A percentile compares a stretch with the other conserved stretches of the same genome.
phyloP scores from a whole-genome alignment of 2,888 invertebrate genomes.

The Siphlonurus alternatus region DNA sequence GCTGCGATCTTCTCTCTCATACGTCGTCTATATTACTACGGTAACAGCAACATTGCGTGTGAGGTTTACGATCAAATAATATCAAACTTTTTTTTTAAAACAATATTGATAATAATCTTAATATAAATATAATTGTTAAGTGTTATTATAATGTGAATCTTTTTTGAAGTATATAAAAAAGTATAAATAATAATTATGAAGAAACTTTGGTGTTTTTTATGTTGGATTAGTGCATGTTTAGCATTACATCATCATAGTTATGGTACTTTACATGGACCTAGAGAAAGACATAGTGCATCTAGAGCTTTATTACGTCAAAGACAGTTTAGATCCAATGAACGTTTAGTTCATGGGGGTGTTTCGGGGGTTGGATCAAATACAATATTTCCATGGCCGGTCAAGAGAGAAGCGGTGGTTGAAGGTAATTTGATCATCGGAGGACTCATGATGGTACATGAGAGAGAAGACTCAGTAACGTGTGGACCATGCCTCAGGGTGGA shows the following conservation, averaged over 20 bases:
- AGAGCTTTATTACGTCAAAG: background rate
- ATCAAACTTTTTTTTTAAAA: too few species aligned
- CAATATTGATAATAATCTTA: too few species aligned
- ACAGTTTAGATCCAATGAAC: background rate
- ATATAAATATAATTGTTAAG: too few species aligned
- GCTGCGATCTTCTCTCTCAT: too few species aligned
- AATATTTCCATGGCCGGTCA: slow-evolving; percentile 51
- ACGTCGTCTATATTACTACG: too few species aligned
- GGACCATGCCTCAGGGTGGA: slow-evolving; percentile 92
- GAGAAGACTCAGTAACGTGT: slow-evolving; percentile 73
- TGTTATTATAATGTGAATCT: too few species aligned
- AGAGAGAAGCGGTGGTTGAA: slow-evolving; percentile 70
- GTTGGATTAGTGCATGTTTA: background rate
- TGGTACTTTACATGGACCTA: background rate
- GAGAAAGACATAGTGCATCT: background rate
- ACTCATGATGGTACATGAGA: slow-evolving; percentile 88
- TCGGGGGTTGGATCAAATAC: background rate
- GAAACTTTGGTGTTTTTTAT: background rate
- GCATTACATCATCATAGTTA: background rate
- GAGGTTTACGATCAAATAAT: too few species aligned
- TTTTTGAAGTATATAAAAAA: too few species aligned
- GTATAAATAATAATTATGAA: background rate
- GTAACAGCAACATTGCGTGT: too few species aligned
- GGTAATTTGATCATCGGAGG: slow-evolving; percentile 81
- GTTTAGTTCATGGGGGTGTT: background rate